These are phyloP conservation scores for Anastatus disparis DNA, from an alignment of 1,140 invertebrate species.

Conservation along the genomic window DNA sequence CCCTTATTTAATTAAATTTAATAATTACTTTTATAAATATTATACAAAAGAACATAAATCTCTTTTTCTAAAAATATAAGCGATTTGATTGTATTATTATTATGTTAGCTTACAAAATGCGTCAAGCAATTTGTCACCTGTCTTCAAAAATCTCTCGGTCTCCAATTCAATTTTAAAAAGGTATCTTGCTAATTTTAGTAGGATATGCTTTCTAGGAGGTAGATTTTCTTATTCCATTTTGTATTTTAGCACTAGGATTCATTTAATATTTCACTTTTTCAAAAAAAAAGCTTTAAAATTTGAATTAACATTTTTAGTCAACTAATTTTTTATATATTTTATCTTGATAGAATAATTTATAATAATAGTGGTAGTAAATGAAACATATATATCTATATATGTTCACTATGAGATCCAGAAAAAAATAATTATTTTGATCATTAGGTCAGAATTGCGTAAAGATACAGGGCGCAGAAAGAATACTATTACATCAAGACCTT, in stretches of 20 bases:
- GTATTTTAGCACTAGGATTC: neutral
- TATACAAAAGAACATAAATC: neutral
- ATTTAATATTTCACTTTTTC: neutral
- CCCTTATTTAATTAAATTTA: neutral
- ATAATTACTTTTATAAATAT: neutral
- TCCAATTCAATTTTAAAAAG: slow-evolving; percentile 53
- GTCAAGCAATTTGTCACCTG: slow-evolving; percentile 47
- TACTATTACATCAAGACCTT: slow-evolving; percentile 81
- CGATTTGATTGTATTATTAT: slow-evolving; percentile 39
- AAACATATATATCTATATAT: neutral
- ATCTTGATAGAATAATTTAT: too few relatives aligned
- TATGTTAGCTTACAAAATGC: slow-evolving; percentile 50
- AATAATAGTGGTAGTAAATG: neutral
- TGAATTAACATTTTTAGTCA: neutral
- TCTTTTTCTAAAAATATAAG: neutral
- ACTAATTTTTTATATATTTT: neutral
- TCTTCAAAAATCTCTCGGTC: slow-evolving; percentile 51
- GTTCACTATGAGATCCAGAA: too few relatives aligned
- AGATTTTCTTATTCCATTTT: slow-evolving; percentile 5
- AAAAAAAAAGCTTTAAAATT: neutral
- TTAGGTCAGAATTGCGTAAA: slow-evolving; percentile 77
- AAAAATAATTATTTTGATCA: slow-evolving; percentile 6
- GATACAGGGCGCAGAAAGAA: slow-evolving; percentile 83
- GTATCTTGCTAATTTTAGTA: slow-evolving; percentile 40
- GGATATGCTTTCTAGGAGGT: slow-evolving; percentile 4